These are phyloP conservation scores for Patella pellucida DNA, from an alignment of 2,888 invertebrate genomes.

Conservation along the genomic window DNA sequence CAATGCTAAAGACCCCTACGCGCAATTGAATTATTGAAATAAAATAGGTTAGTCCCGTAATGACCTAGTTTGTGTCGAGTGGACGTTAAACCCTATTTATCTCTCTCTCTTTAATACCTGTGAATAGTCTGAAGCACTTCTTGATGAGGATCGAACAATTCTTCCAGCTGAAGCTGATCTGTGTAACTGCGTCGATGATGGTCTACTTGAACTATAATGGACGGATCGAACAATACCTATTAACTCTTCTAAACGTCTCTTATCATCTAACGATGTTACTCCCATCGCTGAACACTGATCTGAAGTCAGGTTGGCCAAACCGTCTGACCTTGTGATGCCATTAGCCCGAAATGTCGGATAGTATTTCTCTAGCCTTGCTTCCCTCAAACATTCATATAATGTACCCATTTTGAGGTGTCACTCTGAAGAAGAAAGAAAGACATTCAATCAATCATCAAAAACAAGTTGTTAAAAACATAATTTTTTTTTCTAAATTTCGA, in stretches of 20 bases:
- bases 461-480: too few species aligned
- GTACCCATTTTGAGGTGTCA: conserved; percentile 50
- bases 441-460: too few species aligned
- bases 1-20: too few species aligned
- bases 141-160: too few species aligned
- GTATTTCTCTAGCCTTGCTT: conserved; percentile 66
- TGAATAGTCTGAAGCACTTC: too few species aligned
- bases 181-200: too few species aligned
- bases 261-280: conserved; percentile 59
- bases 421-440: background rate
- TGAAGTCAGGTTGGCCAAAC: conserved; percentile 59
- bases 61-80: too few species aligned
- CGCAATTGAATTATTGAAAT: too few species aligned
- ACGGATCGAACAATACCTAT: conserved; percentile 66
- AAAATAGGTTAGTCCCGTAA: too few species aligned
- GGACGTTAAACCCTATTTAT: too few species aligned
- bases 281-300: conserved; percentile 63
- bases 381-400: conserved; percentile 61
- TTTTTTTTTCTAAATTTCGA: too few species aligned
- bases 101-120: background rate
- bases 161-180: too few species aligned
- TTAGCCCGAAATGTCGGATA: conserved; percentile 62
- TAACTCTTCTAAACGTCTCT: conserved; percentile 61
- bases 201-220: conserved; percentile 32
- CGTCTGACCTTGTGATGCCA: conserved; percentile 63